These are phyloP conservation scores for Pterocles burchelli DNA, from an alignment of 2,113 vertebrate genomes.

Conservation along the genomic window DNA sequence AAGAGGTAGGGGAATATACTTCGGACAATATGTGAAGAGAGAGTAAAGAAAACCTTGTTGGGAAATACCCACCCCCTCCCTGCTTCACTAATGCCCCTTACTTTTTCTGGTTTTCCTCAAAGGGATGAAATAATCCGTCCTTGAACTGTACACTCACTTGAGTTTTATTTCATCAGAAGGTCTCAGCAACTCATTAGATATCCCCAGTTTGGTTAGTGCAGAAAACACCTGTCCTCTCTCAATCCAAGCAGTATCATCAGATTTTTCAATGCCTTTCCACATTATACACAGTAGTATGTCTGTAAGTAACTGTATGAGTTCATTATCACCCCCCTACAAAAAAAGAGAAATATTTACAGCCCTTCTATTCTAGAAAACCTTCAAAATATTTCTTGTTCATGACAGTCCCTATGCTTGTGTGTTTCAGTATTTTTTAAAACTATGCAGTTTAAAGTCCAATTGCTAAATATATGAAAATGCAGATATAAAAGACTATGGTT, in stretches of 20 bases:
- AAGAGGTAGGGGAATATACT: background rate
- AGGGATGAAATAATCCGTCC: background rate
- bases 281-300: slow-evolving; percentile 88
- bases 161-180: slow-evolving; percentile 95
- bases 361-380: background rate
- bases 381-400: background rate
- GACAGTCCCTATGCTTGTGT: background rate
- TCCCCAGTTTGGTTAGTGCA: slow-evolving; percentile 89
- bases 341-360: background rate
- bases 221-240: slow-evolving; percentile 97
- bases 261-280: slow-evolving; percentile 94
- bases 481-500: background rate
- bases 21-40: background rate
- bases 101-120: background rate
- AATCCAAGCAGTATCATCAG: slow-evolving; percentile 89
- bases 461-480: background rate
- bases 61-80: background rate
- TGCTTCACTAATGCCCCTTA: background rate
- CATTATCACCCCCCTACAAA: slow-evolving; percentile 83
- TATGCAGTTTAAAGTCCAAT: background rate
- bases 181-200: slow-evolving; percentile 86
- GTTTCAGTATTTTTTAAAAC: background rate
- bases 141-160: slow-evolving; percentile 74
- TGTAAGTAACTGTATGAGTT: slow-evolving; percentile 87
- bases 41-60: background rate